Percentiles rank a stretch among this genome's conserved stretches.
Evolutionary conservation across 2,888 invertebrate genomes (phyloP).

Genomic region (Phragmatobia fuliginosa): DNA sequence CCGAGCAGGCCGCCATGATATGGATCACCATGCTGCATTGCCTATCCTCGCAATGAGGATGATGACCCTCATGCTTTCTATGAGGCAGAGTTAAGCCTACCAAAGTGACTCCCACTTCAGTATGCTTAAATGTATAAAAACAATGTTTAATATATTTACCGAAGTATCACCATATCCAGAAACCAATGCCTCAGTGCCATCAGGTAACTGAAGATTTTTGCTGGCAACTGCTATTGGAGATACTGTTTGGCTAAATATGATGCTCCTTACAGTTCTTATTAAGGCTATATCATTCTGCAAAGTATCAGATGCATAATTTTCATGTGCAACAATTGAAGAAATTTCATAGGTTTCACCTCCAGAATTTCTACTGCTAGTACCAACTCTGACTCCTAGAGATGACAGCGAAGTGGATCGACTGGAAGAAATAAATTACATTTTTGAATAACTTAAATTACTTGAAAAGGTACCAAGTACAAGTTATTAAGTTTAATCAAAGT

Average conservation of each 20-base stretch:
- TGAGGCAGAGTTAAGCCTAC: too few species aligned
- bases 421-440: constrained; percentile 33
- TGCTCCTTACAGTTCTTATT: constrained; percentile 59
- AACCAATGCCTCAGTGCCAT: constrained; percentile 72
- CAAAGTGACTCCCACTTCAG: background rate
- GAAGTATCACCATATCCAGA: constrained; percentile 76
- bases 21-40: too few species aligned
- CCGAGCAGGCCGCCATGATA: too few species aligned
- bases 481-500: background rate
- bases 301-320: constrained; percentile 61
- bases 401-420: constrained; percentile 62
- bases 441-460: background rate
- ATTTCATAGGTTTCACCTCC: constrained; percentile 71
- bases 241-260: constrained; percentile 62
- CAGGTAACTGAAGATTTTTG: constrained; percentile 54
- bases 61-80: too few species aligned
- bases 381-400: constrained; percentile 65
- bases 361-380: constrained; percentile 63
- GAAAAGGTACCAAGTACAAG: too few species aligned
- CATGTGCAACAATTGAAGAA: constrained; percentile 62
- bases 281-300: constrained; percentile 76
- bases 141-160: constrained; percentile 51
- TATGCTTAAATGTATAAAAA: background rate
- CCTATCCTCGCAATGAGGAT: too few species aligned
- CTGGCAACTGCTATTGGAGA: constrained; percentile 63